Evolutionary conservation across 2,888 invertebrate genomes (phyloP), one percentile per base, ranked within the genome.

Genomic region (Drepanosiphum platanoidis): DNA sequence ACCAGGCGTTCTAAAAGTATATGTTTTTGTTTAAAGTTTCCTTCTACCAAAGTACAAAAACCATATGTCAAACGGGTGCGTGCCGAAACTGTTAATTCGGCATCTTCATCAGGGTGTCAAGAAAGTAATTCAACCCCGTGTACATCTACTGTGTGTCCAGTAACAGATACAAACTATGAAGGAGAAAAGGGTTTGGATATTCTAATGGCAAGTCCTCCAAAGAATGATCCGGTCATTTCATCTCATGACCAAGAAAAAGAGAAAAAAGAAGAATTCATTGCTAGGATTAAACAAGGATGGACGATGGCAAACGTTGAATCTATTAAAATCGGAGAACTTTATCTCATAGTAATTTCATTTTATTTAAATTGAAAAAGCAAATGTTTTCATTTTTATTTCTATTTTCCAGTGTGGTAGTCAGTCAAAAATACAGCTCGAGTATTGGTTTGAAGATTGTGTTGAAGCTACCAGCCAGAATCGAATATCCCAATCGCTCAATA

Each of bases 241-340:
- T 61, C 75, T 11, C 88, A 88, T 74, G 82, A 87, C 52, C 88
- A 66, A 74, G 86, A 72, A 84, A 86, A 87, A 36, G 87, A 88
- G 58, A 88, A 89, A 81, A 87, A 87, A n/a, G 89, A 90, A 86
- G 87, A 86, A 74, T 83, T 86, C 68, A 86, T 87, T 39, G 77
- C 81, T n/a, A 86, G 82, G 36, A 86, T 86, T 1, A 89, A 58
- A 91, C 87, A 90, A 91, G 97, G 97, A 0, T 97, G 97, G 97
- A 96, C 95, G 81, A 89, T 92, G 13, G 90, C 92, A 27, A 94
- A 94, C 89, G 93, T 94, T 1, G 94, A 94, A 11, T 94, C 94
- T 52, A 92, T 97, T 68, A 96, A 96, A 7, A 92, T 98, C 46
- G 97, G 97, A 0, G 97, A 98, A 90, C 90, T 97, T 86, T 97